phyloP scores from a whole-genome alignment of 2,888 invertebrate species.

The Pyrgus malvae region DNA sequence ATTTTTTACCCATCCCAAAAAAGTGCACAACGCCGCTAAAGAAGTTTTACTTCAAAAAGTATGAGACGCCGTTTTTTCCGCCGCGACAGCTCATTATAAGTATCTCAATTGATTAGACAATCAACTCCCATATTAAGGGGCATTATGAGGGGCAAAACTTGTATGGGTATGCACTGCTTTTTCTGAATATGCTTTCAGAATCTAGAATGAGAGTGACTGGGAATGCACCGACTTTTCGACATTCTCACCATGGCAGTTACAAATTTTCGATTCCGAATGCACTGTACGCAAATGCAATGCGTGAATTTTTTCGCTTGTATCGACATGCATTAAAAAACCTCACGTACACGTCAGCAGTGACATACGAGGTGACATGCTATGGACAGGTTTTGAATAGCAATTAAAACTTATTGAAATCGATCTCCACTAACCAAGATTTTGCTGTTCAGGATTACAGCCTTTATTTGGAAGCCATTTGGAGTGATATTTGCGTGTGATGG shows the following conservation, averaged over 20 bases:
- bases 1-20: too few relatives aligned
- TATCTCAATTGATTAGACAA: too few relatives aligned
- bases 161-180: neutral
- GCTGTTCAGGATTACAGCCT: neutral
- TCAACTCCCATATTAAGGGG: too few relatives aligned
- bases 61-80: too few relatives aligned
- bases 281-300: conserved; percentile 49
- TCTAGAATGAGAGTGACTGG: neutral
- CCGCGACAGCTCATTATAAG: too few relatives aligned
- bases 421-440: conserved; percentile 8
- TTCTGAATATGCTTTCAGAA: too few relatives aligned
- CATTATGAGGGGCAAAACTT: too few relatives aligned
- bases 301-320: conserved; percentile 32
- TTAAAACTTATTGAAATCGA: conserved; percentile 24
- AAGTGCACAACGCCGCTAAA: too few relatives aligned
- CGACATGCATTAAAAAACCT: conserved; percentile 43
- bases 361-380: conserved; percentile 62
- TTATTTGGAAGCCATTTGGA: conserved; percentile 2
- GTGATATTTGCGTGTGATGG: conserved; percentile 2
- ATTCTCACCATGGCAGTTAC: conserved; percentile 44
- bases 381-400: conserved; percentile 44
- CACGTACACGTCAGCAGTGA: conserved; percentile 52
- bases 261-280: conserved; percentile 49
- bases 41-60: too few relatives aligned
- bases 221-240: conserved; percentile 9